Percentiles rank a stretch among this genome's conserved stretches.
Conservation (phyloP, 1,140 invertebrate species). For the Steinernema feltiae region DNA sequence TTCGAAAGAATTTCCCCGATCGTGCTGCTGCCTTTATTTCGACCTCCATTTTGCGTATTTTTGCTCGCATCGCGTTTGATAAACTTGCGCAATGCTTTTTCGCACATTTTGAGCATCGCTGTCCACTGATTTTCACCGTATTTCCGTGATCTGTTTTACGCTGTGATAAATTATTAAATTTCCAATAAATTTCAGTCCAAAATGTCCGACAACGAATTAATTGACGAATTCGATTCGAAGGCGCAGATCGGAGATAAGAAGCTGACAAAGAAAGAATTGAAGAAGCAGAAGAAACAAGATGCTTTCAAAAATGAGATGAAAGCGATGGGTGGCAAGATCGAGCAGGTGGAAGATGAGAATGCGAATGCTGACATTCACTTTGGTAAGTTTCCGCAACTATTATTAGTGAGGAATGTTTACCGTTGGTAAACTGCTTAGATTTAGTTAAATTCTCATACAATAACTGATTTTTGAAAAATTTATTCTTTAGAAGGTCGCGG, state of each 20-base stretch:
- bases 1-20: not conserved
- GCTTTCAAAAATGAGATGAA: conserved; percentile 88
- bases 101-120: no score
- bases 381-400: conserved; percentile 6
- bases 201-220: not conserved
- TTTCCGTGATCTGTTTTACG: not conserved
- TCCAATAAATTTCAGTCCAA: not conserved
- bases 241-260: conserved; percentile 58
- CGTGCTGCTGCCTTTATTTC: not conserved
- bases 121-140: no score
- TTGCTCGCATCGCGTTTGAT: no score
- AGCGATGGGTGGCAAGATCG: conserved; percentile 62
- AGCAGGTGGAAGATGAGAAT: conserved; percentile 58
- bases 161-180: not conserved
- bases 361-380: conserved; percentile 77
- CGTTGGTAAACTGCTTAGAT: no score
- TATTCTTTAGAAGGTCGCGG: conserved; percentile 37
- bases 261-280: conserved; percentile 86
- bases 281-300: conserved; percentile 77
- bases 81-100: no score
- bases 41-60: not conserved
- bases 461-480: no score
- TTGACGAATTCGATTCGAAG: not conserved
- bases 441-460: no score
- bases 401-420: not conserved